Percentiles rank a stretch among this genome's conserved stretches.
Conservation (phyloP, 2,797 vertebrate species). For the Neomorphus geoffroyi region DNA sequence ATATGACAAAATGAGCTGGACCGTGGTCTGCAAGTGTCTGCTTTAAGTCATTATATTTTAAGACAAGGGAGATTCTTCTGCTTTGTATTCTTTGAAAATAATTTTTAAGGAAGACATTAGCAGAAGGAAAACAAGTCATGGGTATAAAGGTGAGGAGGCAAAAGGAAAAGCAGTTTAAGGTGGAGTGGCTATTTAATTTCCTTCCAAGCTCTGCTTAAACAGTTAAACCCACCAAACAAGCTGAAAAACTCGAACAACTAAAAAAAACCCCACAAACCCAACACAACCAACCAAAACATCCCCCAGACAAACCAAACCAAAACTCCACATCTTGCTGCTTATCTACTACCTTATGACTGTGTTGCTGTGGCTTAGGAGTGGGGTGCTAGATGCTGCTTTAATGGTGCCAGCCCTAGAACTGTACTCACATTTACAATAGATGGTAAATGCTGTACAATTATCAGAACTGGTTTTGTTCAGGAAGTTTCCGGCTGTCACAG, state of each 20-base stretch:
- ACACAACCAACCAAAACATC: too few species aligned
- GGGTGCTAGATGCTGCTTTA: background rate
- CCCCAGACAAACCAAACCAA: background rate
- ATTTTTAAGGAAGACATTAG: background rate
- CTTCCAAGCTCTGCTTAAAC: background rate
- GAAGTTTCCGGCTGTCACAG: background rate
- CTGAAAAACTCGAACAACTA: background rate
- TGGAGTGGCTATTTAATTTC: background rate
- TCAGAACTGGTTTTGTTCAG: background rate
- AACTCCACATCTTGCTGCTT: too few species aligned
- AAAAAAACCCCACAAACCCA: background rate
- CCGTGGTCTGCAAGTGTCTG: background rate
- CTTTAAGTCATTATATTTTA: background rate
- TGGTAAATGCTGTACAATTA: background rate
- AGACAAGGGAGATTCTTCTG: background rate
- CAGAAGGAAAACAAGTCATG: background rate
- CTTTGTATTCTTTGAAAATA: background rate
- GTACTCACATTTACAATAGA: background rate
- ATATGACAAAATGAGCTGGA: background rate
- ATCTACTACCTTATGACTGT: background rate
- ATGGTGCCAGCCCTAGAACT: background rate
- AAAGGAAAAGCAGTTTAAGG: background rate
- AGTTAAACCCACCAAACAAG: background rate
- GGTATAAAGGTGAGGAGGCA: background rate
- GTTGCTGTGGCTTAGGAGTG: background rate